A percentile compares a stretch with the other conserved stretches of the same genome.
Conservation (phyloP, 2,888 invertebrate species). For the Microctonus aethiopoides region DNA sequence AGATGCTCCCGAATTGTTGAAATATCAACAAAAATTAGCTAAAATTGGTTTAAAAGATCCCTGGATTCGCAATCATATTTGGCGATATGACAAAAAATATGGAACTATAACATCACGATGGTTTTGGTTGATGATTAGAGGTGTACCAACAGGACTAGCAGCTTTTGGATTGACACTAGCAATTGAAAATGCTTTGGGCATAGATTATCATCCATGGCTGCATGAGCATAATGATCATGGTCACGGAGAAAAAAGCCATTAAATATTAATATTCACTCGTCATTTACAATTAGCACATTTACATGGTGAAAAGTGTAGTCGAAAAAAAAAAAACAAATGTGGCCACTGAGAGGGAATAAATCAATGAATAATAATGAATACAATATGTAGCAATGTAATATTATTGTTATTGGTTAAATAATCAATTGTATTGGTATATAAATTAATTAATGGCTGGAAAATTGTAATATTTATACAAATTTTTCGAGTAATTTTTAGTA, state of each 20-base stretch:
- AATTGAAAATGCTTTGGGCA: constrained; percentile 65
- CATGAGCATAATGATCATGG: constrained; percentile 62
- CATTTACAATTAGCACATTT: background rate
- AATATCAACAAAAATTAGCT: constrained; percentile 75
- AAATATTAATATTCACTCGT: background rate
- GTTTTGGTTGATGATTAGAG: constrained; percentile 71
- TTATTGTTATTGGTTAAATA: constrained; percentile 5
- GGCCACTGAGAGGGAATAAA: constrained; percentile 9
- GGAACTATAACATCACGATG: constrained; percentile 69
- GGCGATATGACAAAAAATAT: constrained; percentile 78
- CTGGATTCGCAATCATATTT: constrained; percentile 90
- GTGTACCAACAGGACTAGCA: constrained; percentile 73
- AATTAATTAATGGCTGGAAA: constrained; percentile 10
- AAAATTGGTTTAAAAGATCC: constrained; percentile 83
- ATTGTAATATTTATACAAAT: background rate
- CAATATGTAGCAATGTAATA: no score
- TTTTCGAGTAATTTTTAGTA: constrained; percentile 17
- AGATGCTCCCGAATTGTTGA: constrained; percentile 74
- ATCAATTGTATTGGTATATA: constrained; percentile 9
- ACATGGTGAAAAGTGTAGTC: constrained; percentile 16
- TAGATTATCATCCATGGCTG: constrained; percentile 67
- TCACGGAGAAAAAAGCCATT: constrained; percentile 34
- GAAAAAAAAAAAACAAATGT: constrained; percentile 26
- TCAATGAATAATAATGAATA: constrained; percentile 34
- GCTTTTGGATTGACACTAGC: constrained; percentile 72